Evolutionary conservation across 2,888 invertebrate genomes (phyloP).

Genomic region (Amorpha juglandis): DNA sequence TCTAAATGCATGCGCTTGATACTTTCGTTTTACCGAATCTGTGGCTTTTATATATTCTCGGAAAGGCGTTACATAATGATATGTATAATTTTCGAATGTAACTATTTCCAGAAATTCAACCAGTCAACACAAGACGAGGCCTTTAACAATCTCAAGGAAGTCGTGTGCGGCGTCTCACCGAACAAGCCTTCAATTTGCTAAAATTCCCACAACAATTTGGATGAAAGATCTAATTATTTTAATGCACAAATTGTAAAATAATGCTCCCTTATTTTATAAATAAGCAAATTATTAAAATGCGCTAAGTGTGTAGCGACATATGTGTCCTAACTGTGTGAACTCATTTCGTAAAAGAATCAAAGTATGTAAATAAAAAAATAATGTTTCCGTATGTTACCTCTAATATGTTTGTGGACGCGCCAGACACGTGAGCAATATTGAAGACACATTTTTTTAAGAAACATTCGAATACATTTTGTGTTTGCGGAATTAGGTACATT

Average conservation of each 20-base stretch:
- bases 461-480: too few relatives aligned
- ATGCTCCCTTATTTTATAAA: not conserved
- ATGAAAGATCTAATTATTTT: not conserved
- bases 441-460: too few relatives aligned
- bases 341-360: too few relatives aligned
- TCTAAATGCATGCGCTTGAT: too few relatives aligned
- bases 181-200: constrained; percentile 66
- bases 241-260: constrained; percentile 18
- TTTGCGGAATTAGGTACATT: too few relatives aligned
- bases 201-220: constrained; percentile 20
- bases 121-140: constrained; percentile 82
- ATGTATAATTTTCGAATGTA: constrained; percentile 25
- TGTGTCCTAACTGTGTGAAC: not conserved
- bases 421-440: too few relatives aligned
- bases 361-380: too few relatives aligned
- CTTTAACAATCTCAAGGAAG: constrained; percentile 81
- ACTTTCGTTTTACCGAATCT: too few relatives aligned
- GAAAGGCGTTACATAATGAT: not conserved
- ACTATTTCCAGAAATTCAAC: constrained; percentile 82
- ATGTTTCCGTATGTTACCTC: too few relatives aligned
- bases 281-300: not conserved
- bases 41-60: too few relatives aligned
- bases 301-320: not conserved
- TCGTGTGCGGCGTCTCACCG: constrained; percentile 78
- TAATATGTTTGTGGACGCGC: too few relatives aligned